Base-by-base conservation (phyloP, 1,140 invertebrate genomes). In the Eurosta solidaginis region DNA sequence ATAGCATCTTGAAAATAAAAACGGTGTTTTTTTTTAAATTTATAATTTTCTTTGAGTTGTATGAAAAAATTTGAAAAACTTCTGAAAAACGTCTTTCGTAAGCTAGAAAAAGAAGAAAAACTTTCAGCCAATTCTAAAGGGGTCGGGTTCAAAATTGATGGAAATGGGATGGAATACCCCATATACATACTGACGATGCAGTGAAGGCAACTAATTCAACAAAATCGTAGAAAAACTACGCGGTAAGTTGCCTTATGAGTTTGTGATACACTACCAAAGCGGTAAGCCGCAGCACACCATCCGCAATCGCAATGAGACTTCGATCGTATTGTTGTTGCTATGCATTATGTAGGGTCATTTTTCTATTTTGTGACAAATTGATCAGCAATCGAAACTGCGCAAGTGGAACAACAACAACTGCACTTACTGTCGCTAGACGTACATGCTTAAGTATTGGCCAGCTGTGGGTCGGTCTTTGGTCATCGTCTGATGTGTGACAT, bases 341-440 rank as follows among this genome's bases (percentile, higher is more conserved):
- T 17, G 6, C 17, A 33, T n/a, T 29, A 33, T n/a, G 27, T 29
- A 68, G 40, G 33, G 33, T 68, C 59, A 68, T 68, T 68, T 68
- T 68, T 68, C 59, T 42, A 68, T 68, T 68, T 36, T 20, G 59
- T 68, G 59, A 68, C 59, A 68, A 68, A 68, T 68, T 68, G 59
- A 68, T 68, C 59, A 20, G 59, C 59, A 40, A 68, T 68, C 59
- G 59, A 68, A 68, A 40, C 59, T 68, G 59, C 59, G 59, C 59
- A 68, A 40, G 9, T n/a, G 33, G 7, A 36, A 22, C 49, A 40
- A 36, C 1, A 40, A 36, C 33, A 68, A 36, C 27, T 40, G 20
- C 33, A 68, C 36, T 36, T 40, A 68, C 59, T 40, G 59, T 33
- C 20, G 27, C 33, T 29, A 68, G 33, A n/a, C n/a, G n/a, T n/a